Percentiles rank a stretch among this genome's conserved stretches.
Evolutionary conservation across 2,888 invertebrate genomes (phyloP).

Genomic region (Pammene fasciana): DNA sequence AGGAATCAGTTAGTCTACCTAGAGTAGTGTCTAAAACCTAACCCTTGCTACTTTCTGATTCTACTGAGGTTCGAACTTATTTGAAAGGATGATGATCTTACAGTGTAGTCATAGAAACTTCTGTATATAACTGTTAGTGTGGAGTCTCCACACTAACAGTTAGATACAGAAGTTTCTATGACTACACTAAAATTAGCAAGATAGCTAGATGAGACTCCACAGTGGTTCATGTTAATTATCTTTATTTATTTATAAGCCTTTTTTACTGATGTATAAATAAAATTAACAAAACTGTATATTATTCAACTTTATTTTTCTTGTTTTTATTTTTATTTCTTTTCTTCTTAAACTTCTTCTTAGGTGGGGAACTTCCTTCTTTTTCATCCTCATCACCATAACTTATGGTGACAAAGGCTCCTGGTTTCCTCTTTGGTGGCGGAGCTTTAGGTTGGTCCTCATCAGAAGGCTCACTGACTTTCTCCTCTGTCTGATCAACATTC

Average conservation of each 20-base stretch:
- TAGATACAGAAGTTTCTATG: no score
- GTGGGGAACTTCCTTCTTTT: constrained; percentile 51
- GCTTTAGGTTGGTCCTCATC: constrained; percentile 51
- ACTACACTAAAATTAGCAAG: no score
- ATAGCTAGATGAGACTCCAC: no score
- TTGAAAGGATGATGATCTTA: no score
- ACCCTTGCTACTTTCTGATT: no score
- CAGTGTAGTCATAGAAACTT: no score
- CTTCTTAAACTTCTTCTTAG: constrained; percentile 67
- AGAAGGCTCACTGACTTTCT: constrained; percentile 55
- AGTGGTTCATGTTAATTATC: background rate
- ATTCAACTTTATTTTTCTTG: constrained; percentile 54
- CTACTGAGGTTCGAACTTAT: no score
- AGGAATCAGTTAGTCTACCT: no score
- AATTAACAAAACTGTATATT: constrained; percentile 16
- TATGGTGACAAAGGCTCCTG: constrained; percentile 72
- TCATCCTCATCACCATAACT: constrained; percentile 66
- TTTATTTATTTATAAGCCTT: background rate
- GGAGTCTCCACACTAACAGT: no score
- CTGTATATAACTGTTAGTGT: no score
- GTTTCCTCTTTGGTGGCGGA: constrained; percentile 61
- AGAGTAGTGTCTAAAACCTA: no score
- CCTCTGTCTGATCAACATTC: constrained; percentile 46
- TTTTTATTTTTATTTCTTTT: constrained; percentile 70
- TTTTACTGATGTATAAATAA: background rate